phyloP scores from a whole-genome alignment of 2,888 invertebrate species.

The Mamestra brassicae region DNA sequence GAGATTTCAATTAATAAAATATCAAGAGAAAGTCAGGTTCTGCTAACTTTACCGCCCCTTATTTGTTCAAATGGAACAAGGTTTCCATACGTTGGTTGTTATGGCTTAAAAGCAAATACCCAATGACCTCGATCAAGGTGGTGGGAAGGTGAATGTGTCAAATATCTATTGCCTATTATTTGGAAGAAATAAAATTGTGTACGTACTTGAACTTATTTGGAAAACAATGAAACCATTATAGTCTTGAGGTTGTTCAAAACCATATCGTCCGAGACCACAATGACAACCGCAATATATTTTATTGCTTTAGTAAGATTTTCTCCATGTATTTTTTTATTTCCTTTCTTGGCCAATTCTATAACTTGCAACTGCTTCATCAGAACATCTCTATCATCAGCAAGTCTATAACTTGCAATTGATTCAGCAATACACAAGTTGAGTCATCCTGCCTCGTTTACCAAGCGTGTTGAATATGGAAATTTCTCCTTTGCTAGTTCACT shows the following conservation, averaged over 20 bases:
- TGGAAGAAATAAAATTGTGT: conserved; percentile 5
- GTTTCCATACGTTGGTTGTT: not conserved
- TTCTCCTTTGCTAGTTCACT: conserved; percentile 14
- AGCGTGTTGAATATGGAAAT: conserved; percentile 29
- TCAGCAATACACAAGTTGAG: conserved; percentile 1
- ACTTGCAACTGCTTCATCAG: no score
- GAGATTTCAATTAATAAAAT: no score
- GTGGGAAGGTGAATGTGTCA: conserved; percentile 9
- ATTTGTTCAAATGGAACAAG: not conserved
- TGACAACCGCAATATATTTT: not conserved
- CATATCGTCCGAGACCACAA: not conserved
- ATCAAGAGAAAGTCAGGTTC: no score
- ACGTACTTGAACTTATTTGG: conserved; percentile 23
- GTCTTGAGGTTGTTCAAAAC: conserved; percentile 13
- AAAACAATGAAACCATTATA: conserved; percentile 40
- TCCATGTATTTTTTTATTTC: no score
- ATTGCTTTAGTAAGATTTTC: not conserved
- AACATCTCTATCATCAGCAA: no score
- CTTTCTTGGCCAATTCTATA: not conserved
- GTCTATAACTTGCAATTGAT: not conserved
- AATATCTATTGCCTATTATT: not conserved
- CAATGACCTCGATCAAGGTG: not conserved
- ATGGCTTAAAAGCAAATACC: not conserved
- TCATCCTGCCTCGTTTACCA: not conserved
- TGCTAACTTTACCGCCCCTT: not conserved